Conservation (phyloP, 53 echinoderm and acorn worm species). For the Arbacia lixula region DNA sequence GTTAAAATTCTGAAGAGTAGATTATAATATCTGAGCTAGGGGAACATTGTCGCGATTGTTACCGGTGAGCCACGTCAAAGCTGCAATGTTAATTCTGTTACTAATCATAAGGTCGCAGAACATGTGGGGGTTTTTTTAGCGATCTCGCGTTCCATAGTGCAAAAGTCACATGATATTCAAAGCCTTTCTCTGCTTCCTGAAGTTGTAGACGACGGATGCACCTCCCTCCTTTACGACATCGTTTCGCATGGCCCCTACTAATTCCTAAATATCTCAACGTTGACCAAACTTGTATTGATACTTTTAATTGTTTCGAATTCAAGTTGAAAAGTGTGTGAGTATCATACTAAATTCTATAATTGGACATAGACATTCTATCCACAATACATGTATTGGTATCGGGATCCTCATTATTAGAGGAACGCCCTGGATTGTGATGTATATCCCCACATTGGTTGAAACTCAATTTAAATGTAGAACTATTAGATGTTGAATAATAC, state of each 20-base stretch:
- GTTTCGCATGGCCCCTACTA: not conserved
- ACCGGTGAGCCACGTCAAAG: conserved; percentile 20
- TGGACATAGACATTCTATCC: conserved; percentile 13
- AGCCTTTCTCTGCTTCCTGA: not conserved
- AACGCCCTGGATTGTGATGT: conserved; percentile 25
- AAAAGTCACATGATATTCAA: conserved; percentile 14
- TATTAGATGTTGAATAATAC: not conserved
- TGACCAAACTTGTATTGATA: not conserved
- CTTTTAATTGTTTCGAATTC: not conserved
- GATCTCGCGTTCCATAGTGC: conserved; percentile 35
- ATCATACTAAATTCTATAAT: not conserved
- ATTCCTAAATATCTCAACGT: not conserved
- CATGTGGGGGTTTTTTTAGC: conserved; percentile 24
- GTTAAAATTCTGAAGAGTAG: conserved; percentile 26
- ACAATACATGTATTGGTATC: not conserved
- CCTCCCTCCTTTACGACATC: conserved; percentile 23
- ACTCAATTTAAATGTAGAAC: conserved; percentile 19
- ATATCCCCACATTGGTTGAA: conserved; percentile 25
- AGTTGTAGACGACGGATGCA: conserved; percentile 25
- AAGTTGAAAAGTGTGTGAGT: not conserved
- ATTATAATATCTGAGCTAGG: conserved; percentile 46
- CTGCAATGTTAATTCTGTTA: conserved; percentile 6
- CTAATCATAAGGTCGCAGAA: conserved; percentile 18
- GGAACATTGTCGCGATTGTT: conserved; percentile 19
- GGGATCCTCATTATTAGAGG: conserved; percentile 11